These are phyloP conservation scores for Monochamus alternatus DNA, from an alignment of 2,888 invertebrate species.

Conservation along the genomic window DNA sequence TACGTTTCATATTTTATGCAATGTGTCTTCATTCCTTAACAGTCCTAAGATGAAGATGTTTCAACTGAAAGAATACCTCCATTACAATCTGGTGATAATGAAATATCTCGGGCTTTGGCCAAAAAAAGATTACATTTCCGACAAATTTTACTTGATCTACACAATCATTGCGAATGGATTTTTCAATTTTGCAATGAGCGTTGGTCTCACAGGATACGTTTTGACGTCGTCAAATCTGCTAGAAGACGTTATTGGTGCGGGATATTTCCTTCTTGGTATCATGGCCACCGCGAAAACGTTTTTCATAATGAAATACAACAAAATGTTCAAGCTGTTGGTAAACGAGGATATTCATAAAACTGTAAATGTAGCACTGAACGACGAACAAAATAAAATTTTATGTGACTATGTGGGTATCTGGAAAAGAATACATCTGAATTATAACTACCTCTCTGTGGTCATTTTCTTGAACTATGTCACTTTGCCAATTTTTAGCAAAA, in stretches of 20 bases:
- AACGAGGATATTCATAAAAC: neutral
- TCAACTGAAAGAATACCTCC: neutral
- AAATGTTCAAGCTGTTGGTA: neutral
- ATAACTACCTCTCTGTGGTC: neutral
- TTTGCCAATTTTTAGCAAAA: neutral
- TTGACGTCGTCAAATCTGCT: neutral
- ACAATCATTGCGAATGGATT: neutral
- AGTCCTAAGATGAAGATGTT: neutral
- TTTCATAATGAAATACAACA: neutral
- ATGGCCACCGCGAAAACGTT: neutral
- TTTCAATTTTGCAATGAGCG: neutral
- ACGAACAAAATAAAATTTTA: neutral
- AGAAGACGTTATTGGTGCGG: neutral
- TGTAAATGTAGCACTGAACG: neutral
- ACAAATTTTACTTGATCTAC: slow-evolving; percentile 1
- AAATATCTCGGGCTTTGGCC: slow-evolving; percentile 11
- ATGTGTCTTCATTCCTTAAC: too few relatives aligned
- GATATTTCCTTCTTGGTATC: neutral
- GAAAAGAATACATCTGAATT: neutral
- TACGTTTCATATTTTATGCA: too few relatives aligned
- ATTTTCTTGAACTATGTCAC: neutral
- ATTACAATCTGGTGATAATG: neutral
- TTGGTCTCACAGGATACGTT: neutral
- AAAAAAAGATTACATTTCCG: neutral
- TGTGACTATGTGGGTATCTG: neutral